A percentile compares a stretch with the other conserved stretches of the same genome.
Conservation (phyloP, 1,140 invertebrate genomes). For the Brachystomella parvula region DNA sequence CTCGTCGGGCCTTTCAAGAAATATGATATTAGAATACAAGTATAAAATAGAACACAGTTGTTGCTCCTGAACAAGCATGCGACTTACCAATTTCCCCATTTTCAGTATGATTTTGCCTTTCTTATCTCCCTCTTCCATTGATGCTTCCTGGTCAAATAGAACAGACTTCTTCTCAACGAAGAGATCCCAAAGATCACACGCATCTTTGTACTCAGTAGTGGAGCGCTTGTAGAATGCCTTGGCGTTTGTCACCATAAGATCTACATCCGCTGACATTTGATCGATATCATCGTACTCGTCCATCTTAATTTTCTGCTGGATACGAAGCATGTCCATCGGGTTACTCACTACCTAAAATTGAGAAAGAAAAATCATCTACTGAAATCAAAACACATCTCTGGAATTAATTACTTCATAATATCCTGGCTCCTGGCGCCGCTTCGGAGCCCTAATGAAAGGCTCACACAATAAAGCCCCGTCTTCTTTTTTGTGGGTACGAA, state of each 20-base stretch:
- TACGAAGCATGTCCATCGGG: conserved; percentile 87
- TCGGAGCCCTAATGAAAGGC: conserved; percentile 86
- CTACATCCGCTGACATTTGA: conserved; percentile 75
- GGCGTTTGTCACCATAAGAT: conserved; percentile 82
- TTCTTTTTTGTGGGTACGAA: conserved; percentile 83
- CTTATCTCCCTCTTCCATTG: conserved; percentile 45
- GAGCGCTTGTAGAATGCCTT: conserved; percentile 85
- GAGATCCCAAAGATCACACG: conserved; percentile 79
- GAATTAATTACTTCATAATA: conserved; percentile 63
- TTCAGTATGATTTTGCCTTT: conserved; percentile 55
- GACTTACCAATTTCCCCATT: conserved; percentile 48
- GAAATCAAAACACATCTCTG: not conserved
- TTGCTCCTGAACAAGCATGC: not conserved
- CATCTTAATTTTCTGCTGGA: conserved; percentile 92
- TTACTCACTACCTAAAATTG: conserved; percentile 64
- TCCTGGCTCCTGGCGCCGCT: conserved; percentile 76
- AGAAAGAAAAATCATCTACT: conserved; percentile 16
- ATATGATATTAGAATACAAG: conserved; percentile 11
- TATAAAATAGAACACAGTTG: not conserved
- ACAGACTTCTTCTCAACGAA: conserved; percentile 54
- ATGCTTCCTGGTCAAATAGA: conserved; percentile 46
- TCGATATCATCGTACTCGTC: conserved; percentile 87
- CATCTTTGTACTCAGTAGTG: conserved; percentile 82
- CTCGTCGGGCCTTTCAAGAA: conserved; percentile 44
- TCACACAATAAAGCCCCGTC: conserved; percentile 86